These are phyloP conservation scores for Saccostrea glomerata DNA, from an alignment of 1,140 invertebrate genomes.

Conservation along the genomic window DNA sequence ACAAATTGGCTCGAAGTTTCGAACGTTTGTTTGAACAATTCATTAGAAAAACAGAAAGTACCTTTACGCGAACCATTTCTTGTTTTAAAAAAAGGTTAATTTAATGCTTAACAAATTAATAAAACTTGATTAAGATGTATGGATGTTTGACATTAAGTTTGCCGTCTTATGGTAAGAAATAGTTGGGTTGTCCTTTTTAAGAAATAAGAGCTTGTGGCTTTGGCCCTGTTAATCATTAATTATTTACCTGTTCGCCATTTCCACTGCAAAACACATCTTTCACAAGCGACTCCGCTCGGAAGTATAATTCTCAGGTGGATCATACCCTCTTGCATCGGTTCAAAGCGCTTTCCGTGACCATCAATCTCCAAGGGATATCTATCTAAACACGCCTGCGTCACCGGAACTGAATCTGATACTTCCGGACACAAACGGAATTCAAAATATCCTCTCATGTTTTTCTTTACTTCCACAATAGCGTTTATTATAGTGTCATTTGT, in stretches of 20 bases:
- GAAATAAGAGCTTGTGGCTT: too few relatives aligned
- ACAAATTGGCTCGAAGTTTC: too few relatives aligned
- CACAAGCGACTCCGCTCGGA: constrained; percentile 89
- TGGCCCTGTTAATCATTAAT: too few relatives aligned
- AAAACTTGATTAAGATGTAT: too few relatives aligned
- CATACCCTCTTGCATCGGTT: constrained; percentile 39
- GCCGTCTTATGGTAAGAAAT: too few relatives aligned
- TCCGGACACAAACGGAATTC: constrained; percentile 68
- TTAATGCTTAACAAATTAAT: too few relatives aligned
- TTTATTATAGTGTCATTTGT: constrained; percentile 71
- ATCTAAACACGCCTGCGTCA: constrained; percentile 65
- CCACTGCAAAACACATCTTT: constrained; percentile 94
- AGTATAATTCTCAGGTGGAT: constrained; percentile 77
- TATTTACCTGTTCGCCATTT: constrained; percentile 89
- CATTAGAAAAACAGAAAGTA: too few relatives aligned
- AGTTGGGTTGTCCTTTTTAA: too few relatives aligned
- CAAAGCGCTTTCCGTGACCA: constrained; percentile 49
- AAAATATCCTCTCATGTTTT: constrained; percentile 67
- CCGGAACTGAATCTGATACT: constrained; percentile 72
- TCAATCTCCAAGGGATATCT: constrained; percentile 45
- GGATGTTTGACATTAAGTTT: too few relatives aligned
- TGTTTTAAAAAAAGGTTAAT: too few relatives aligned
- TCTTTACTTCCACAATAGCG: constrained; percentile 61
- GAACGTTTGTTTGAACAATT: too few relatives aligned
- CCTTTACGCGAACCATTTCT: too few relatives aligned